Base-by-base conservation (phyloP, 2,113 vertebrate genomes). In the Tachuris rubrigastra region DNA sequence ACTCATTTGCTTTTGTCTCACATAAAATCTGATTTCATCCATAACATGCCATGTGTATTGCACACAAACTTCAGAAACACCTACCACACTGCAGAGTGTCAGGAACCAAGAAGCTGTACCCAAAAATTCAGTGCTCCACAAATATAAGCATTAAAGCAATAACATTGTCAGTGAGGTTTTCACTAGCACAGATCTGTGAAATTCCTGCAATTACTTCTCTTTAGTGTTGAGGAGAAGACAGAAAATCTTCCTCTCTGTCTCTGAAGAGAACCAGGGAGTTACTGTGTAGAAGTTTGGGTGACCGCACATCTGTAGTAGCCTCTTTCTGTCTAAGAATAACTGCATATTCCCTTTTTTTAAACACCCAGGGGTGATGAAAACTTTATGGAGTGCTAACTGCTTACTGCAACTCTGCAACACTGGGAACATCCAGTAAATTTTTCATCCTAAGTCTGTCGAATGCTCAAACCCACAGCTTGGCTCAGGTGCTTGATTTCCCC, bases 291-390 rank as follows among this genome's bases (percentile, higher is more conserved):
- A 14, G 5, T 41, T 22, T 56, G 35, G 20, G 37, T 46, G 37
- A 42, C 25, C 53, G 15, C 13, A 39, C 5, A 69, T 46, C 10
- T 31, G 15, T 8, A 46, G 22, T 8, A 87, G 5, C 9, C 41
- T 41, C 37, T 60, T 25, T 11, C 53, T 4, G 8, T 6, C 42
- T 53, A 50, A 9, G 28, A 35, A 6, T 5, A 53, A 74, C 4
- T 30, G 4, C 24, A n/a, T 1, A 4, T 3, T 7, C 30, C 6
- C 12, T 17, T 77, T 66, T 66, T 60, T 79, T 24, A 47, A 87
- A 87, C 2, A 17, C 49, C 5, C 1, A 1, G 1, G 1, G 2
- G 4, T 12, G 3, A 1, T 49, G 49, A 66, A 39, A 17, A 23
- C 11, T 39, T 33, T 27, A 27, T 8, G 12, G 44, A 5, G 27